A percentile compares a stretch with the other conserved stretches of the same genome.
Conservation (phyloP, 2,888 invertebrate genomes). For the Dione juno region DNA sequence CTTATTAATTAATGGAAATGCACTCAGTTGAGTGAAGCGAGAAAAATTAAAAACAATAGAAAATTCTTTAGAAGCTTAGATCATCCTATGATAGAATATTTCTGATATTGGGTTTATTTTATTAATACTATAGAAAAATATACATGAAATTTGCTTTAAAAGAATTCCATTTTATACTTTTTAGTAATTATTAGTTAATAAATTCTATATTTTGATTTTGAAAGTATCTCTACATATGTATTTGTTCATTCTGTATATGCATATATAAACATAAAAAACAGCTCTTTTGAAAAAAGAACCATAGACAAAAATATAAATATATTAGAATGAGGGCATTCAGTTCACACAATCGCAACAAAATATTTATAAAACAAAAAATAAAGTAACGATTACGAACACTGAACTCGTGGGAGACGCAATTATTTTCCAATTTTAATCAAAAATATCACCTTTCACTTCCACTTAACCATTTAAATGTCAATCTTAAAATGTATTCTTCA, state of each 20-base stretch:
- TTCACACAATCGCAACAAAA: conserved; percentile 67
- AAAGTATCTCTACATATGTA: too few species aligned
- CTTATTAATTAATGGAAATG: conserved; percentile 48
- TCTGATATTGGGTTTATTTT: neutral
- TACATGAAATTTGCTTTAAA: too few species aligned
- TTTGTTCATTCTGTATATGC: too few species aligned
- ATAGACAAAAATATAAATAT: conserved; percentile 1
- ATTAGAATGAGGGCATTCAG: conserved; percentile 48
- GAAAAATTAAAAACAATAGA: conserved; percentile 39
- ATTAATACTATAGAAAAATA: too few species aligned
- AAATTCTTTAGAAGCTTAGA: conserved; percentile 12
- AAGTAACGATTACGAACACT: conserved; percentile 63
- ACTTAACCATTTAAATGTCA: conserved; percentile 83
- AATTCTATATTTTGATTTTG: too few species aligned
- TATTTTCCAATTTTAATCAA: conserved; percentile 84
- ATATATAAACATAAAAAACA: too few species aligned
- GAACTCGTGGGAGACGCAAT: conserved; percentile 82
- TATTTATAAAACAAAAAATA: conserved; percentile 62
- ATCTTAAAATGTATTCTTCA: conserved; percentile 64
- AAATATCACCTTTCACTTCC: conserved; percentile 82
- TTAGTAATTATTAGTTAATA: too few species aligned
- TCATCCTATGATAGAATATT: conserved; percentile 26
- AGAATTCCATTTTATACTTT: too few species aligned
- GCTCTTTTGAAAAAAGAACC: too few species aligned
- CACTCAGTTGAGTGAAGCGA: conserved; percentile 43